A percentile compares a stretch with the other conserved stretches of the same genome.
phyloP scores from a whole-genome alignment of 1,140 invertebrate species.

The Bradysia coprophila region DNA sequence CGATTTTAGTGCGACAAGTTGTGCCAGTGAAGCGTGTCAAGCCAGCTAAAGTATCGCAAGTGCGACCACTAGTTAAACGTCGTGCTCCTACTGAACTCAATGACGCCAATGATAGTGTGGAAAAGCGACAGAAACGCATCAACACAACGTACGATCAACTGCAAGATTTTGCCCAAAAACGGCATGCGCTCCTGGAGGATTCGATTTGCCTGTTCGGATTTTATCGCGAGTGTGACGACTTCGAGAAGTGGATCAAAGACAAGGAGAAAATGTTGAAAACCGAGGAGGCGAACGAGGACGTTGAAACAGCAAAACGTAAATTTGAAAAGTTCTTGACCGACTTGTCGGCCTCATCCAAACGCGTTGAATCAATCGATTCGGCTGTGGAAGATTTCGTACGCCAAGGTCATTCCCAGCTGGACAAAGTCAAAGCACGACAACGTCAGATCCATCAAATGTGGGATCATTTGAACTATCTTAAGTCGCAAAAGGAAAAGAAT shows the following conservation, averaged over 20 bases:
- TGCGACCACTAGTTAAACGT: slow-evolving; percentile 26
- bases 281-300: slow-evolving; percentile 71
- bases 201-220: slow-evolving; percentile 85
- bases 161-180: slow-evolving; percentile 53
- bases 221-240: slow-evolving; percentile 94
- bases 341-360: slow-evolving; percentile 75
- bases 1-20: slow-evolving; percentile 69
- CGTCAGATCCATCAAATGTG: slow-evolving; percentile 72
- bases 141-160: slow-evolving; percentile 67
- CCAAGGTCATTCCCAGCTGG: slow-evolving; percentile 74
- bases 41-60: slow-evolving; percentile 26
- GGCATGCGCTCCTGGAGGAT: slow-evolving; percentile 74
- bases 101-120: slow-evolving; percentile 50
- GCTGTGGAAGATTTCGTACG: slow-evolving; percentile 73
- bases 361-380: slow-evolving; percentile 74
- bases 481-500: slow-evolving; percentile 78
- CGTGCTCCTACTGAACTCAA: slow-evolving; percentile 17
- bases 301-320: slow-evolving; percentile 87
- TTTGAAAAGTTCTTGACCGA: slow-evolving; percentile 96
- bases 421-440: slow-evolving; percentile 63
- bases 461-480: slow-evolving; percentile 76
- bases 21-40: slow-evolving; percentile 48
- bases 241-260: slow-evolving; percentile 93
- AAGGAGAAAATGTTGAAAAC: slow-evolving; percentile 76
- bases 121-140: slow-evolving; percentile 61